Evolutionary conservation across 2,888 invertebrate genomes (phyloP).

Genomic region (Melieria omissa): DNA sequence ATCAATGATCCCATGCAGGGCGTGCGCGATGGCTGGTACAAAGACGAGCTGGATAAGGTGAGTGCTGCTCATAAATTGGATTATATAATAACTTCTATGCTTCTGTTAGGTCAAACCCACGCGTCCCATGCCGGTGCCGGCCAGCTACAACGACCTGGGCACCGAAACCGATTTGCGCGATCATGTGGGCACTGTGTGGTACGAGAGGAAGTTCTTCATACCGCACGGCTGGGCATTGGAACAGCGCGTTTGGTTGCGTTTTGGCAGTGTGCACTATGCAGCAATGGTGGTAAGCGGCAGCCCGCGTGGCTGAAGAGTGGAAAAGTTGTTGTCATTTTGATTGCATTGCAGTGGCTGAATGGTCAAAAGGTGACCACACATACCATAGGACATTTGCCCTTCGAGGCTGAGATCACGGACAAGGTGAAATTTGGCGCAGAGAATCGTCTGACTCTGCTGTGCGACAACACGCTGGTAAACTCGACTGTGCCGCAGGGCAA

Average conservation of each 20-base stretch:
- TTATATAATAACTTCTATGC: background rate
- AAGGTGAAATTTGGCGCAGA: slow-evolving; percentile 74
- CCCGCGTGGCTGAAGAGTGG: background rate
- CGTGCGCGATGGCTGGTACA: slow-evolving; percentile 80
- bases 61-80: background rate
- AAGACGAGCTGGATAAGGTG: slow-evolving; percentile 76
- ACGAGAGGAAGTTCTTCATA: slow-evolving; percentile 85
- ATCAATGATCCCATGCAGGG: slow-evolving; percentile 77
- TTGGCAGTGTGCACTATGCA: slow-evolving; percentile 92
- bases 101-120: slow-evolving; percentile 68
- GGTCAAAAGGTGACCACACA: slow-evolving; percentile 81
- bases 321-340: background rate
- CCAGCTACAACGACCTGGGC: slow-evolving; percentile 95
- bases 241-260: slow-evolving; percentile 82
- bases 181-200: slow-evolving; percentile 97
- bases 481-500: slow-evolving; percentile 91
- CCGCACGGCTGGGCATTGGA: slow-evolving; percentile 77
- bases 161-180: slow-evolving; percentile 83
- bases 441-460: slow-evolving; percentile 88
- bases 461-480: slow-evolving; percentile 89
- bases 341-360: slow-evolving; percentile 83
- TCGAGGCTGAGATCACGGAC: slow-evolving; percentile 83
- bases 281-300: slow-evolving; percentile 80
- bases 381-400: slow-evolving; percentile 95
- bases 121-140: slow-evolving; percentile 93